Conservation (phyloP, 1,140 invertebrate genomes). For the Sinonovacula constricta region DNA sequence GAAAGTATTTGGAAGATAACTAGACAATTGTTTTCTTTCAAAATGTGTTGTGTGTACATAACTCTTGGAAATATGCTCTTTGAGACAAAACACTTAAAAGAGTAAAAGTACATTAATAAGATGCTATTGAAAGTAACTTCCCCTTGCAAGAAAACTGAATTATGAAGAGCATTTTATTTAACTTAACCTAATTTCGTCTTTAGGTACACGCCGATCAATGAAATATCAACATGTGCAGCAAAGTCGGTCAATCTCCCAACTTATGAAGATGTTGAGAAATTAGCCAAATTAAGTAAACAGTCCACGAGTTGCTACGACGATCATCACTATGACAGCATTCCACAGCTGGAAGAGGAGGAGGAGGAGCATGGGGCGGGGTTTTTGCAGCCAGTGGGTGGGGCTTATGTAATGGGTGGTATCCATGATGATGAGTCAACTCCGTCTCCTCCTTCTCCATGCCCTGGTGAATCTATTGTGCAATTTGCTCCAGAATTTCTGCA, state of each 20-base stretch:
- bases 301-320: conserved; percentile 10
- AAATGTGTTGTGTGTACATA: too few relatives aligned
- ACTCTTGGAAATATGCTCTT: too few relatives aligned
- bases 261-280: conserved; percentile 10
- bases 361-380: conserved; percentile 13
- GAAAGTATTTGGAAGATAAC: too few relatives aligned
- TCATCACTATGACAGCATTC: conserved; percentile 10
- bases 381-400: background rate
- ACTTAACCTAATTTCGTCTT: too few relatives aligned
- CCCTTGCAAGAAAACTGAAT: too few relatives aligned
- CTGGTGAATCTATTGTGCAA: background rate
- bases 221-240: background rate
- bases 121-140: too few relatives aligned
- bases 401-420: background rate
- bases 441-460: conserved; percentile 11
- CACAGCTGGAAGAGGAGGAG: background rate
- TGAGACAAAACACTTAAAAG: too few relatives aligned
- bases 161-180: too few relatives aligned
- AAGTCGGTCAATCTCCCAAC: conserved; percentile 19
- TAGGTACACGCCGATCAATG: conserved; percentile 39
- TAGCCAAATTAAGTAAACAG: background rate
- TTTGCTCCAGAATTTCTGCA: conserved; percentile 44
- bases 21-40: too few relatives aligned
- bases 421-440: too few relatives aligned
- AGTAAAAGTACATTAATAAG: too few relatives aligned